Percentiles rank a stretch among this genome's conserved stretches.
Evolutionary conservation across 2,888 invertebrate genomes (phyloP).

Genomic region (Papilio gigon): DNA sequence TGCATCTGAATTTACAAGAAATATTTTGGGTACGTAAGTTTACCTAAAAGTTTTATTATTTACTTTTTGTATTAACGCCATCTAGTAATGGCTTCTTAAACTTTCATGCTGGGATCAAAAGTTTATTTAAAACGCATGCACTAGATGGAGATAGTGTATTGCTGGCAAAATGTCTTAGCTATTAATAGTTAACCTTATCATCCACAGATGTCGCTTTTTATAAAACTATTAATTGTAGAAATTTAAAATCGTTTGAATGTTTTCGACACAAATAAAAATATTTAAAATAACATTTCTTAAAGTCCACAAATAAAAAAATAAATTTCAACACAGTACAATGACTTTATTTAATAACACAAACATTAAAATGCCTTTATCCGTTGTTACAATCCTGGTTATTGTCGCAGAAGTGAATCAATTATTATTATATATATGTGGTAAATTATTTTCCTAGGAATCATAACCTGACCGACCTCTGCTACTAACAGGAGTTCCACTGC

Average conservation of each 20-base stretch:
- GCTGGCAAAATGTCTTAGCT: neutral
- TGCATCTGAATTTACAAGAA: too few relatives aligned
- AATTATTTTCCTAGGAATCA: slow-evolving; percentile 7
- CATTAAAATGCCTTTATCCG: neutral
- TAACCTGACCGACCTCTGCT: slow-evolving; percentile 62
- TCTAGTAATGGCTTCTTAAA: slow-evolving; percentile 4
- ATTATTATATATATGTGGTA: neutral
- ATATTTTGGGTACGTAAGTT: too few relatives aligned
- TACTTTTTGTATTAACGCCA: slow-evolving; percentile 8
- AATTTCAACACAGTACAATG: neutral
- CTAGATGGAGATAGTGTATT: neutral
- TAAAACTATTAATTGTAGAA: too few relatives aligned
- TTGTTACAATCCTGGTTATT: neutral
- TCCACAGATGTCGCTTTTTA: neutral
- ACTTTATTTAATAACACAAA: slow-evolving; percentile 8
- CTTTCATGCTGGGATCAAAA: neutral
- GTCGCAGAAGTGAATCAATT: neutral
- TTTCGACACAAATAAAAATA: neutral
- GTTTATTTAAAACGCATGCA: too few relatives aligned
- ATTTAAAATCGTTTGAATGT: neutral
- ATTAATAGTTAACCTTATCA: neutral
- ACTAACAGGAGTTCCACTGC: slow-evolving; percentile 66
- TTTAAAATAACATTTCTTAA: neutral
- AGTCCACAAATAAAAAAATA: slow-evolving; percentile 1
- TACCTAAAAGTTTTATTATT: neutral